These are phyloP conservation scores for Epizoanthus rinbou DNA, from an alignment of 92 coral and sea anemone species.

Conservation along the genomic window DNA sequence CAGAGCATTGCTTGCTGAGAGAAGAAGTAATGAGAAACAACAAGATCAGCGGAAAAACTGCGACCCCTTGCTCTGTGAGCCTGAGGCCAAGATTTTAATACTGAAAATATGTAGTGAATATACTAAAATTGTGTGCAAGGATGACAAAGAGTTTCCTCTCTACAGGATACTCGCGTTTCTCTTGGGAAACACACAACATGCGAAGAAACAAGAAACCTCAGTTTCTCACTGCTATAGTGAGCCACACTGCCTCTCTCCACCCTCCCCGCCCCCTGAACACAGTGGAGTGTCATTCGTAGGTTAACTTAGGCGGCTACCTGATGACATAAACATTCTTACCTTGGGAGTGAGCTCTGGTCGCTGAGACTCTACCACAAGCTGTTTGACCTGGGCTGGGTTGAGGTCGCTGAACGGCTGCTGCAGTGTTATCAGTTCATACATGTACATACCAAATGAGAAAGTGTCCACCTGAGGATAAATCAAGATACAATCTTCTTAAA, in stretches of 20 bases:
- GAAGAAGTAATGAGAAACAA: too few relatives aligned
- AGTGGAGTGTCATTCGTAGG: background rate
- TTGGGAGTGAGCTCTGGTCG: slow-evolving; percentile 90
- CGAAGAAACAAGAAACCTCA: too few relatives aligned
- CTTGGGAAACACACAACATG: too few relatives aligned
- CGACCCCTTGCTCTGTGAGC: too few relatives aligned
- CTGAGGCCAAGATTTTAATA: too few relatives aligned
- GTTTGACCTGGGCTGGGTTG: slow-evolving; percentile 93
- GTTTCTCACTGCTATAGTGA: background rate
- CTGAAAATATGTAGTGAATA: too few relatives aligned
- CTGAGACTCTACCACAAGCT: slow-evolving; percentile 88
- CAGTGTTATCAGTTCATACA: slow-evolving; percentile 89
- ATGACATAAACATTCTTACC: too few relatives aligned
- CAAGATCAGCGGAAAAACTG: too few relatives aligned
- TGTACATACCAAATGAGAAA: slow-evolving; percentile 98
- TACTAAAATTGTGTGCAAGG: too few relatives aligned
- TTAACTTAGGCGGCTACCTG: background rate
- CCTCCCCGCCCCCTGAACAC: background rate
- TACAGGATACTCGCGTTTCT: too few relatives aligned
- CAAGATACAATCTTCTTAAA: background rate
- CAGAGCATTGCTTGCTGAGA: too few relatives aligned
- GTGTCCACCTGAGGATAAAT: slow-evolving; percentile 75
- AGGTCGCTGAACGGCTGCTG: slow-evolving; percentile 94
- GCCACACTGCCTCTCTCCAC: background rate
- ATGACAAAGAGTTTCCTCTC: too few relatives aligned